Base-by-base conservation (phyloP, 1,140 invertebrate genomes). In the Calliphora vicina region DNA sequence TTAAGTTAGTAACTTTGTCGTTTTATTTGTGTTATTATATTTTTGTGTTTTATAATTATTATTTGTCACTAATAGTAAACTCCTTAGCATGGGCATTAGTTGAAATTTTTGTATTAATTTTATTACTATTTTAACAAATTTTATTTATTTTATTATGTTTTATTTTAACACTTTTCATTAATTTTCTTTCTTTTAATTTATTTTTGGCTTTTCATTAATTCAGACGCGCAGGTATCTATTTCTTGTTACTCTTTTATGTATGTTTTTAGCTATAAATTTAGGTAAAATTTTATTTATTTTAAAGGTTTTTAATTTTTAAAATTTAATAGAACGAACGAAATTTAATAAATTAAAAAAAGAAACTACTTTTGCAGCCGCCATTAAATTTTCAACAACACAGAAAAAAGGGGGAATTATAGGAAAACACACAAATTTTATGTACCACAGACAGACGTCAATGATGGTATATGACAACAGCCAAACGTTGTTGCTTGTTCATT, bases 311-410 rank as follows among this genome's bases (percentile, higher is more conserved):
- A 73, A 74, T 17, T 74, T 17, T 27, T 12, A 71, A 1, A 71
- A 71, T 71, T 25, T 26, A 71, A 29, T n/a, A n/a, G n/a, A n/a
- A n/a, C n/a, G n/a, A 17, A 17, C 15, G 42, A 42, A 76, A 0
- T 67, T 67, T 67, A 61, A 17, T 57, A 35, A 35, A 35, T 35
- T 29, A 76, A 42, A 76, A 76, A 1, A 76, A 76, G 4, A 76
- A 76, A 20, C n/a, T 5, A 76, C 73, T 42, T 13, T 20, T 76
- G 73, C 73, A 76, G 73, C 73, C 73, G 73, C 35, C 73, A 76
- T 76, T 42, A 35, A 76, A 76, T 76, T 35, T 42, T 35, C 27
- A 73, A 73, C 26, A 42, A n/a, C 8, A 67, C 13, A 61, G 5
- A 67, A n/a, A 67, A 67, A 25, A 20, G 23, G 61, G 61, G 20